phyloP scores from a whole-genome alignment of 2,888 invertebrate species.

The Euphydryas editha region DNA sequence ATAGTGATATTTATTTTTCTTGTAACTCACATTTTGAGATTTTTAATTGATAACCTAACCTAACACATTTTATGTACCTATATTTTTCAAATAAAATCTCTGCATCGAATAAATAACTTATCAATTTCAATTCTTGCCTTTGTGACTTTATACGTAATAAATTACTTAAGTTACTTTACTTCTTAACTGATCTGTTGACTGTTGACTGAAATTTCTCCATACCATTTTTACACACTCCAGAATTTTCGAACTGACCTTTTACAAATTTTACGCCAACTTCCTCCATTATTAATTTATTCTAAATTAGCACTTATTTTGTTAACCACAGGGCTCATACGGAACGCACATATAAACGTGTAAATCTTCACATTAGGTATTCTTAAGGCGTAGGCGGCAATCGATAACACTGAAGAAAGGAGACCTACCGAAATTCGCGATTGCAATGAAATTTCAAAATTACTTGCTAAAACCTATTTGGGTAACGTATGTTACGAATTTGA shows the following conservation, averaged over 20 bases:
- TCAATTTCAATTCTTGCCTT: too few species aligned
- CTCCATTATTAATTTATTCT: slow-evolving; percentile 7
- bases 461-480: not conserved
- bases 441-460: slow-evolving; percentile 4
- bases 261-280: slow-evolving; percentile 8
- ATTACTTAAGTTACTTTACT: too few species aligned
- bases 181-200: too few species aligned
- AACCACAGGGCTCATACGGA: slow-evolving; percentile 36
- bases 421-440: slow-evolving; percentile 41
- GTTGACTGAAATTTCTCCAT: not conserved
- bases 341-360: slow-evolving; percentile 12
- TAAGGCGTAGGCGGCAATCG: slow-evolving; percentile 61
- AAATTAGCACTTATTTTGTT: slow-evolving; percentile 37
- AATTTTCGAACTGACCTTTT: slow-evolving; percentile 36
- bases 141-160: too few species aligned
- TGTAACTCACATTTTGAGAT: too few species aligned
- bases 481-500: not conserved
- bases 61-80: too few species aligned
- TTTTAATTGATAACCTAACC: too few species aligned
- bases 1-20: too few species aligned
- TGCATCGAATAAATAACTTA: too few species aligned
- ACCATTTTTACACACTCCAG: not conserved
- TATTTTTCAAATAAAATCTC: too few species aligned
- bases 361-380: slow-evolving; percentile 60
- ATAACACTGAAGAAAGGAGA: slow-evolving; percentile 59